Conservation (phyloP, 2,888 invertebrate genomes). For the Malachius bipustulatus region DNA sequence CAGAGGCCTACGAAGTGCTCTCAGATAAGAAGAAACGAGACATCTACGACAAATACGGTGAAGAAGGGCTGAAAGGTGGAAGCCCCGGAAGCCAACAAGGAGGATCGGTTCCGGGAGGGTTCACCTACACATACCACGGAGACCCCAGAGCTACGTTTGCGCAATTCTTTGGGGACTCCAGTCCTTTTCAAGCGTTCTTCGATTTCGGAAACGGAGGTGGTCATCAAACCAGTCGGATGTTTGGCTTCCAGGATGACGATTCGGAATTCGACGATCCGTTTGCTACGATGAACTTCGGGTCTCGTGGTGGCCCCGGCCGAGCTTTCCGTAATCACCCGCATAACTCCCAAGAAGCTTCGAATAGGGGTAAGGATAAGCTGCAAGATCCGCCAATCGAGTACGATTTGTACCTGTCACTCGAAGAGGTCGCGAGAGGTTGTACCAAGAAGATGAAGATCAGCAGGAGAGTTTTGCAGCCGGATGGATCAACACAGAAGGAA, state of each 20-base stretch:
- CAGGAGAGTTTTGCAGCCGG: constrained; percentile 64
- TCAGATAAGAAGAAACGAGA: constrained; percentile 91
- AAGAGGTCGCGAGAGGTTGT: constrained; percentile 79
- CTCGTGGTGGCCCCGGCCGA: constrained; percentile 2
- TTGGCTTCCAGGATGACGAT: constrained; percentile 40
- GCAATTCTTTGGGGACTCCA: constrained; percentile 88
- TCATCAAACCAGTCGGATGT: constrained; percentile 37
- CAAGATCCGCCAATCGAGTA: constrained; percentile 84
- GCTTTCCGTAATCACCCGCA: not conserved
- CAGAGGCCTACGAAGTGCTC: constrained; percentile 93
- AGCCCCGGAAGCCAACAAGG: constrained; percentile 40
- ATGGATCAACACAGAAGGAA: constrained; percentile 68
- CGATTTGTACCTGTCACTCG: constrained; percentile 78
- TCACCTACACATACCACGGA: constrained; percentile 77
- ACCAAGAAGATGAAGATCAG: constrained; percentile 97
- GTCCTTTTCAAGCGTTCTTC: constrained; percentile 83
- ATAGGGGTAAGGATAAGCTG: constrained; percentile 48
- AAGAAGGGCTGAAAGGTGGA: constrained; percentile 78
- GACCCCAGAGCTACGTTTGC: constrained; percentile 93
- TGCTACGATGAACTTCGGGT: constrained; percentile 26
- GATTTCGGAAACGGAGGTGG: constrained; percentile 57
- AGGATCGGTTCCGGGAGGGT: constrained; percentile 40
- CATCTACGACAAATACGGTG: constrained; percentile 82
- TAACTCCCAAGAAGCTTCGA: constrained; percentile 26
- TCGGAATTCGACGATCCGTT: constrained; percentile 52